Base-by-base conservation (phyloP, 2,888 invertebrate genomes). In the Mesorhabditis belari region DNA sequence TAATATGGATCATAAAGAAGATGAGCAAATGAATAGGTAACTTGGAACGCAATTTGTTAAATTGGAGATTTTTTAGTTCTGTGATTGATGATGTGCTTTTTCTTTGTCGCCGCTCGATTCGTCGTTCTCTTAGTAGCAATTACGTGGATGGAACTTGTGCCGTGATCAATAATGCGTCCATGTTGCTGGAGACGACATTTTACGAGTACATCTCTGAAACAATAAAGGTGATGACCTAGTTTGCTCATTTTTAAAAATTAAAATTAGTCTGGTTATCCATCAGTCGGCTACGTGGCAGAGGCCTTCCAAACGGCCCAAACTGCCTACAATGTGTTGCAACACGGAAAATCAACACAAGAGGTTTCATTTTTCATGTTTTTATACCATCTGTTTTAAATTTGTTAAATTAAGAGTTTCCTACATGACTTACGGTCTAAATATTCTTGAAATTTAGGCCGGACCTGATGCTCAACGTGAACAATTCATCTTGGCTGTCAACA, bases 41-140 rank as follows among this genome's bases (percentile, higher is more conserved):
- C 17, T 2, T 19, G 26, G 3, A 4, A 54, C 24, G 17, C 17
- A 9, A 2, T n/a, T n/a, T n/a, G n/a, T n/a, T n/a, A n/a, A n/a
- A n/a, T n/a, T n/a, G n/a, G 44, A 51, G 27, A 6, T 28, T 28
- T 58, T 65, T 49, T 55, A 65, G 76, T 3, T 93, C 91, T 71
- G 88, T 98, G 85, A 90, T 96, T 0, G 98, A 98, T 82, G 96
- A 98, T 83, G 90, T 94, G 0, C 96, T 96, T 84, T 98, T 92
- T 82, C 92, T 98, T 70, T 88, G 95, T 3, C 88, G 92, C 77
- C 96, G 96, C 84, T 92, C 93, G 76, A 89, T 95, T 57, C 90
- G 92, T 70, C 88, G 96, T 68, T 89, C 92, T n/a, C 85, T 93
- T 70, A 88, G 90, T 5, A 90, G 90, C 70, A 89, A 90, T 79